A percentile compares a stretch with the other conserved stretches of the same genome.
phyloP scores from a whole-genome alignment of 2,797 vertebrate genomes.

The Spinibarbus caldwelli region DNA sequence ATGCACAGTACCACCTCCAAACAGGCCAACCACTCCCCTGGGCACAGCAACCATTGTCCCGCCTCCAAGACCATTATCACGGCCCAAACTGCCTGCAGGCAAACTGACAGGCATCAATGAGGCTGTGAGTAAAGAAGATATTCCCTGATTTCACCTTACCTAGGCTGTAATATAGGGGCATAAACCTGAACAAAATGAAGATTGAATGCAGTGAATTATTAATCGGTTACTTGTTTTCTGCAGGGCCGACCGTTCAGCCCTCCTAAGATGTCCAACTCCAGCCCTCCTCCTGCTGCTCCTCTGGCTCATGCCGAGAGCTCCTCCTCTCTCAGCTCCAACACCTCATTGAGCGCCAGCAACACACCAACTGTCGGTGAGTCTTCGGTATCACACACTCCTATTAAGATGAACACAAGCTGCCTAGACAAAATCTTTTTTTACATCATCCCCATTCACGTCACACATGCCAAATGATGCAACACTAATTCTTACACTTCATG shows the following conservation, averaged over 20 bases:
- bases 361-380: slow-evolving; percentile 93
- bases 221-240: slow-evolving; percentile 50
- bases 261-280: slow-evolving; percentile 84
- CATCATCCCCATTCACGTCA: neutral
- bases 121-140: slow-evolving; percentile 82
- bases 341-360: slow-evolving; percentile 91
- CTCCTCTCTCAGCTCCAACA: slow-evolving; percentile 94
- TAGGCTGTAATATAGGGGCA: neutral
- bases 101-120: slow-evolving; percentile 97
- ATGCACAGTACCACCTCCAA: slow-evolving; percentile 58
- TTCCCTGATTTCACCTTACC: neutral
- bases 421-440: neutral
- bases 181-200: neutral
- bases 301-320: slow-evolving; percentile 95
- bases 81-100: slow-evolving; percentile 89
- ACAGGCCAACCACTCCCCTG: slow-evolving; percentile 89
- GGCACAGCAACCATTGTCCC: slow-evolving; percentile 89
- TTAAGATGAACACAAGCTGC: neutral
- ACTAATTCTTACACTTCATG: too few relatives aligned
- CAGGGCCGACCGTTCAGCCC: slow-evolving; percentile 96
- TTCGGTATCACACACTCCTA: neutral
- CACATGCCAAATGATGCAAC: too few relatives aligned
- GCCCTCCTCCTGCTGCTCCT: slow-evolving; percentile 88
- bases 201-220: neutral
- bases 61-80: slow-evolving; percentile 92